Base-by-base conservation (phyloP, 2,888 invertebrate genomes). In the Mamestra brassicae region DNA sequence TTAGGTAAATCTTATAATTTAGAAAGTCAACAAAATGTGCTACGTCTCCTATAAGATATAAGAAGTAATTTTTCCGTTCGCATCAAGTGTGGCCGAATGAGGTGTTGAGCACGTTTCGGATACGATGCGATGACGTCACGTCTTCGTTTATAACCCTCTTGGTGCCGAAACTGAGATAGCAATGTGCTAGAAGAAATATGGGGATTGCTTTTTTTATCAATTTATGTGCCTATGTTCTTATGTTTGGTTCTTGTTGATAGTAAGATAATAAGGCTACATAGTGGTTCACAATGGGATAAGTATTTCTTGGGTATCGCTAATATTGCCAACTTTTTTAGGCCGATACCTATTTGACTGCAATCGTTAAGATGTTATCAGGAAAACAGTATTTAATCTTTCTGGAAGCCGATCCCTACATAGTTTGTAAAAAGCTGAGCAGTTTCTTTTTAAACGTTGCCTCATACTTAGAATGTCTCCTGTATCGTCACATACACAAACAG, bases 21-120 rank as follows among this genome's bases (percentile, higher is more conserved):
- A 62, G n/a, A 81, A 60, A 76, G 72, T 60, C 47, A 78, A 76
- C 76, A 82, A 73, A 78, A 69, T 71, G 69, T 76, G 76, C 57
- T 72, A 71, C 64, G 26, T 38, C 57, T 62, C 36, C 34, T 74
- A 36, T 66, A 69, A 26, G 63, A 63, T 70, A 71, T 76, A 78
- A 83, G 78, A 75, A 67, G 80, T 75, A 78, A 79, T 81, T 83
- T 83, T 89, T 87, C 83, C 63, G 74, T 78, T 65, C 78, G 63
- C 72, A 76, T 85, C 81, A 80, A 87, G 78, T 81, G 68, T 71
- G 76, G 66, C 72, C 70, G 80, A 82, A 84, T 66, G 84, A 88
- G 83, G 80, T 86, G 81, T 87, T 74, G 77, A 79, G 79, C 85
- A 87, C 85, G 86, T 88, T 78, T 80, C 74, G 74, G 83, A 80